Evolutionary conservation across 2,797 vertebrate species (phyloP).

Genomic region (Argentina silus): DNA sequence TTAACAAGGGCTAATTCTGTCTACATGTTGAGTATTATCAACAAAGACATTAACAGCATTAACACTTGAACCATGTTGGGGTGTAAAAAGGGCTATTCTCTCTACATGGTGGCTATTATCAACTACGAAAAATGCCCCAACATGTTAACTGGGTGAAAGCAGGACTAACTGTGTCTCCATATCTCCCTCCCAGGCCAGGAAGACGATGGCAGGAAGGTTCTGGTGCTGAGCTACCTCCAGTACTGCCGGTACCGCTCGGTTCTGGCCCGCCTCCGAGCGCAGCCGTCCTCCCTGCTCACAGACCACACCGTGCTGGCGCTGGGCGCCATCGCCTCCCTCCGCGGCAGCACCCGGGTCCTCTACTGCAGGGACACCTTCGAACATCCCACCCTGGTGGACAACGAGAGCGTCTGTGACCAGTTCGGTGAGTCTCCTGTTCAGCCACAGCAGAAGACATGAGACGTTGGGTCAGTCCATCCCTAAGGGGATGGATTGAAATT

Average conservation of each 20-base stretch:
- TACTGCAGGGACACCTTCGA: slow-evolving; percentile 96
- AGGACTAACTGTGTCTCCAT: slow-evolving; percentile 21
- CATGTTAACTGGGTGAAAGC: not conserved
- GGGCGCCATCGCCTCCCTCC: slow-evolving; percentile 88
- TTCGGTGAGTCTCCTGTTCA: slow-evolving; percentile 85
- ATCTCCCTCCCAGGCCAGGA: slow-evolving; percentile 81
- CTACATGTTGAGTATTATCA: too few species aligned
- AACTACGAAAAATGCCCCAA: too few species aligned
- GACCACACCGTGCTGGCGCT: slow-evolving; percentile 92
- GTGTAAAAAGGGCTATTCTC: too few species aligned
- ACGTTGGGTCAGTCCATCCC: too few species aligned
- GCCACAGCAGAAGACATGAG: too few species aligned
- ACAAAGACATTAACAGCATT: too few species aligned
- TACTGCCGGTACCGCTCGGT: slow-evolving; percentile 94
- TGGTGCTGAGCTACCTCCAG: slow-evolving; percentile 95
- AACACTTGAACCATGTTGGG: too few species aligned
- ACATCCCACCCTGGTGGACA: slow-evolving; percentile 89
- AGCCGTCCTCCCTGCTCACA: slow-evolving; percentile 85
- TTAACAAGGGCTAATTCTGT: too few species aligned
- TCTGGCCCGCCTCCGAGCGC: slow-evolving; percentile 87
- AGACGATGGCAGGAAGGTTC: slow-evolving; percentile 86
- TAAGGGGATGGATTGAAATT: slow-evolving; percentile 50
- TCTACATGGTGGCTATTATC: too few species aligned
- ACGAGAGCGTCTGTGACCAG: slow-evolving; percentile 92
- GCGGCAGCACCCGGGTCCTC: slow-evolving; percentile 87